Base-by-base conservation (phyloP, 2,113 vertebrate species). In the Deroptyus accipitrinus region DNA sequence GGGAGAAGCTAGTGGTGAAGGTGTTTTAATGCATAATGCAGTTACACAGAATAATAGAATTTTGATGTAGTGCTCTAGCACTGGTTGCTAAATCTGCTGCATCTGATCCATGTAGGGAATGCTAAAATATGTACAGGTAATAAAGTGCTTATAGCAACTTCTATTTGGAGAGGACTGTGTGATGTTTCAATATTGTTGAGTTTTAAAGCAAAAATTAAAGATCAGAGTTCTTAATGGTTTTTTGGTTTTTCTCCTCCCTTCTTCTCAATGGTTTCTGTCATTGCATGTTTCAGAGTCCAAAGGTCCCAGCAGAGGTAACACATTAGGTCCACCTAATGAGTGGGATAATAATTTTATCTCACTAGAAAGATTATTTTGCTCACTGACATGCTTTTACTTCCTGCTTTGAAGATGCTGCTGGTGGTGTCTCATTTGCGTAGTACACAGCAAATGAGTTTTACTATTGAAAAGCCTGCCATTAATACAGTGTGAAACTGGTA, bases 291-390 rank as follows among this genome's bases (percentile, higher is more conserved):
- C 96, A 97, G 97, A 97, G 83, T 88, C 95, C 96, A 97, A 96
- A 97, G 94, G 86, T 95, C 84, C 90, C 92, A 75, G 90, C 96
- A 94, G 97, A 97, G 97, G 97, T 97, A 97, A 97, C 85, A 81
- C 97, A 95, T 97, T 97, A 97, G 97, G 97, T 94, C 85, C 95
- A 96, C 96, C 97, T 98, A 97, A 96, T 97, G 96, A 97, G 96
- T 95, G 92, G 83, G 92, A 96, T 97, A 96, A 94, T 74, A 44
- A 62, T 83, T 86, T 96, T 97, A 97, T 97, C 97, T 94, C 95
- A 96, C 95, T 96, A 95, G 87, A 31, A 86, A 94, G 82, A 89
- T 89, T 54, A 12, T 92, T 94, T 92, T 91, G 94, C 93, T 94
- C 92, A n/a, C 89, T 95, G 63, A 35, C 28, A 68, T 1, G 77